Base-by-base conservation (phyloP, 2,113 vertebrate species). In the Caranx ignobilis region DNA sequence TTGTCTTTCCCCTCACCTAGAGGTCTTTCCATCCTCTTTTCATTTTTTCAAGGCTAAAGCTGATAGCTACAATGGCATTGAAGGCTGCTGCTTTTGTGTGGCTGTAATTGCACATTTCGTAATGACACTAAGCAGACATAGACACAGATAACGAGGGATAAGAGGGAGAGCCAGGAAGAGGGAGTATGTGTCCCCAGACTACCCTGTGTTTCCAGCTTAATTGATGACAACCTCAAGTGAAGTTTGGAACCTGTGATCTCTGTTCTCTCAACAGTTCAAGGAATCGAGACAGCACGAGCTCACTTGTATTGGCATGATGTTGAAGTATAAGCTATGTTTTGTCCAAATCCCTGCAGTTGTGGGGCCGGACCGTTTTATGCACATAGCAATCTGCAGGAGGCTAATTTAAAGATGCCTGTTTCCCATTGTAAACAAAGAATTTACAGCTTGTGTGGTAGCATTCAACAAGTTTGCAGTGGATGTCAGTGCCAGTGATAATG, bases 391-490 rank as follows among this genome's bases (percentile, higher is more conserved):
- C 87, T 89, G 71, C 77, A 59, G 81, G 83, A 91, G 86, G 77
- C 83, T 90, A 87, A 90, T 90, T 94, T 80, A 78, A 90, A 91
- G 89, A 88, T 2, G 59, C 66, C 2, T 11, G 50, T 74, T 87
- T 88, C 66, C 72, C 63, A 43, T 74, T 50, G 85, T 92, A 91
- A 92, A 93, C 90, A 90, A 62, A 82, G 64, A 82, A 82, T 90
- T 89, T 89, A 89, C 89, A 73, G 71, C 87, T 5, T 91, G 89
- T 90, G 90, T 87, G 91, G 90, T 71, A 88, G 79, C 74, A 5
- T 75, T 78, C 75, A 86, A 74, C 85, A 85, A 76, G 59, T 74
- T 76, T 69, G 55, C 63, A 41, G 79, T 79, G 67, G 75, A 80
- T 76, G 43, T 84, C 52, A 19, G 80, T 41, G 71, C 75, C 54